Percentiles rank a stretch among this genome's conserved stretches.
phyloP scores from a whole-genome alignment of 2,888 invertebrate species.

The Mythimna ferrago region DNA sequence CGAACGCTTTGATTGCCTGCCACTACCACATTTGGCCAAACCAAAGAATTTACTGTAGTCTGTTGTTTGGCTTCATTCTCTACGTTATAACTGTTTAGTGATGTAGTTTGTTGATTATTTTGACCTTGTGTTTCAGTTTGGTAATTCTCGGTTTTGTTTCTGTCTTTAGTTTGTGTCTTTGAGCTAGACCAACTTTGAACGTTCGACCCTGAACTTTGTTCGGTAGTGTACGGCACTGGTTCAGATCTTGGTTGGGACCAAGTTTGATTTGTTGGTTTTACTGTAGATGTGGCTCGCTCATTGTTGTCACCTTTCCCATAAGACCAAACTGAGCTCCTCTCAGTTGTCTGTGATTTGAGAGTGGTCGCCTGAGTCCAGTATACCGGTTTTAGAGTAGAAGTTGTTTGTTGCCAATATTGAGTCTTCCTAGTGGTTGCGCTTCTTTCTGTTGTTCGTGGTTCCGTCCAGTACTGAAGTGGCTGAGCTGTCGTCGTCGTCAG shows the following conservation, averaged over 20 bases:
- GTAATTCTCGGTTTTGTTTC: background rate
- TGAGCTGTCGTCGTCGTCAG: background rate
- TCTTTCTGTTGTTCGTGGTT: conserved; percentile 6
- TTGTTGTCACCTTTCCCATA: conserved; percentile 11
- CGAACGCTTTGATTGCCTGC: background rate
- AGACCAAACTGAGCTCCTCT: conserved; percentile 23
- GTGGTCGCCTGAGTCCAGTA: conserved; percentile 31
- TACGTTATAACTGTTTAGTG: conserved; percentile 4
- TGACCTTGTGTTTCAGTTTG: conserved; percentile 7
- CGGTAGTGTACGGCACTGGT: background rate
- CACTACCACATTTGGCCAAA: conserved; percentile 9
- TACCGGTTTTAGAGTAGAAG: conserved; percentile 20
- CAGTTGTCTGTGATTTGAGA: conserved; percentile 19
- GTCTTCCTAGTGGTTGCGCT: background rate
- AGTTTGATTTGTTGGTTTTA: conserved; percentile 5
- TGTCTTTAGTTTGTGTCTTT: conserved; percentile 14
- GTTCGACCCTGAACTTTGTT: conserved; percentile 1
- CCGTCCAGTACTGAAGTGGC: conserved; percentile 31
- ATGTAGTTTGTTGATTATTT: conserved; percentile 9
- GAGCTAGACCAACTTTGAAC: conserved; percentile 11
- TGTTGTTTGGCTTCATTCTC: conserved; percentile 8
- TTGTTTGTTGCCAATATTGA: conserved; percentile 39
- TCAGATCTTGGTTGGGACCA: conserved; percentile 13
- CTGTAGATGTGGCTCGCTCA: conserved; percentile 13
- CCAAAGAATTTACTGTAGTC: background rate